phyloP scores from a whole-genome alignment of 2,797 vertebrate species.

The Notolepis coatsorum region DNA sequence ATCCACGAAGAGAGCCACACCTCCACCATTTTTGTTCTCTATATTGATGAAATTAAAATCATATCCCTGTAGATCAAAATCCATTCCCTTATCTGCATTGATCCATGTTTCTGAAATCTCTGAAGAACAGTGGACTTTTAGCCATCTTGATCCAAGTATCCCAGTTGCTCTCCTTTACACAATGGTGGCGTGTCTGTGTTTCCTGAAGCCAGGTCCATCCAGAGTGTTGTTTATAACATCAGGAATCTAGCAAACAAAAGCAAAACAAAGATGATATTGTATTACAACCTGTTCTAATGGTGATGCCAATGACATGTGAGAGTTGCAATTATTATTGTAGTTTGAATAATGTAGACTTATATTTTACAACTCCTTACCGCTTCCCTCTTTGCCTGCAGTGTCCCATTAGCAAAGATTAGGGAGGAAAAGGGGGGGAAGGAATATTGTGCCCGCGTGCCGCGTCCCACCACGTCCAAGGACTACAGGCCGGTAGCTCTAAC shows the following conservation, averaged over 20 bases:
- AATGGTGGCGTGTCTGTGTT: conserved; percentile 78
- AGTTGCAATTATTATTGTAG: background rate
- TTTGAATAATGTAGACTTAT: background rate
- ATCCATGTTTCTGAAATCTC: no score
- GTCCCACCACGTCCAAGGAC: no score
- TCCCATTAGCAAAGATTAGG: background rate
- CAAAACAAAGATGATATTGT: background rate
- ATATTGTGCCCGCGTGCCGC: no score
- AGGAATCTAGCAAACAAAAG: conserved; percentile 40
- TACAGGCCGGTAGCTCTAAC: no score
- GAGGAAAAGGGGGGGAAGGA: no score
- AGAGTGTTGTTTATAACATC: conserved; percentile 7
- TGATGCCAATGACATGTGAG: background rate
- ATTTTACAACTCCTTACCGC: background rate
- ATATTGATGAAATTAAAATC: no score
- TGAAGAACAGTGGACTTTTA: background rate
- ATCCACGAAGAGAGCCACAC: no score
- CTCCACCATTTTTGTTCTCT: no score
- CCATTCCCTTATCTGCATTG: no score
- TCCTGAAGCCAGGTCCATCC: conserved; percentile 30
- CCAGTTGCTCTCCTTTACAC: conserved; percentile 59
- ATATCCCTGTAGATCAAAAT: no score
- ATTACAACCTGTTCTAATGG: background rate
- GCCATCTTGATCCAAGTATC: background rate
- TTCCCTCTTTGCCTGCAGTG: background rate